Evolutionary conservation across 2,797 vertebrate genomes (phyloP).

Genomic region (Clarias fuscus): DNA sequence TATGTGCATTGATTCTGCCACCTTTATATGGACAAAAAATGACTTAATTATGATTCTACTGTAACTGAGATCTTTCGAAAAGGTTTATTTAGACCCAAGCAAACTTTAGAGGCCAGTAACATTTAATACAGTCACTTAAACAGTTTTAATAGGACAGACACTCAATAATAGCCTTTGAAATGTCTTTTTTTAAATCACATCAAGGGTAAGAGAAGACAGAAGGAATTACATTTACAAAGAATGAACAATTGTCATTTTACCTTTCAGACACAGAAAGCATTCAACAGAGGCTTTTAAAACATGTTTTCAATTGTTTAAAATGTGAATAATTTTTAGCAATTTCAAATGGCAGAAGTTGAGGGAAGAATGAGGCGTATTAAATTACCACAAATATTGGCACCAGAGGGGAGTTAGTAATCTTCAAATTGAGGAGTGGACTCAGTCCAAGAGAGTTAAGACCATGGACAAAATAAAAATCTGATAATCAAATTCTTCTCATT

Average conservation of each 20-base stretch:
- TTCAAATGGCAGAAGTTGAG: conserved; percentile 20
- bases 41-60: not conserved
- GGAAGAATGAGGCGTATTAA: conserved; percentile 44
- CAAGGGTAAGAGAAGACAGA: conserved; percentile 16
- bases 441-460: conserved; percentile 45
- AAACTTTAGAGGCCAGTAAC: not conserved
- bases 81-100: not conserved
- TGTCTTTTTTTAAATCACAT: conserved; percentile 21
- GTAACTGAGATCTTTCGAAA: not conserved
- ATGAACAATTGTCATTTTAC: conserved; percentile 39
- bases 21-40: not conserved
- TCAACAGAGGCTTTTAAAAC: conserved; percentile 4
- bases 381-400: conserved; percentile 56
- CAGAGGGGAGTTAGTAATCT: conserved; percentile 43
- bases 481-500: conserved; percentile 44
- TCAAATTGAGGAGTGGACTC: conserved; percentile 52
- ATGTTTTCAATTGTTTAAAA: conserved; percentile 44
- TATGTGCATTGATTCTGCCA: not conserved
- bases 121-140: not conserved
- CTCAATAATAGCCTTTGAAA: conserved; percentile 27
- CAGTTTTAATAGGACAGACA: not conserved
- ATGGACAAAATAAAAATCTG: conserved; percentile 50
- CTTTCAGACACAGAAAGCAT: conserved; percentile 39
- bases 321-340: conserved; percentile 47
- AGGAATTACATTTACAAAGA: conserved; percentile 41